Percentiles rank a stretch among this genome's conserved stretches.
Evolutionary conservation across 1,140 invertebrate species (phyloP).

Genomic region (Danaus plexippus): DNA sequence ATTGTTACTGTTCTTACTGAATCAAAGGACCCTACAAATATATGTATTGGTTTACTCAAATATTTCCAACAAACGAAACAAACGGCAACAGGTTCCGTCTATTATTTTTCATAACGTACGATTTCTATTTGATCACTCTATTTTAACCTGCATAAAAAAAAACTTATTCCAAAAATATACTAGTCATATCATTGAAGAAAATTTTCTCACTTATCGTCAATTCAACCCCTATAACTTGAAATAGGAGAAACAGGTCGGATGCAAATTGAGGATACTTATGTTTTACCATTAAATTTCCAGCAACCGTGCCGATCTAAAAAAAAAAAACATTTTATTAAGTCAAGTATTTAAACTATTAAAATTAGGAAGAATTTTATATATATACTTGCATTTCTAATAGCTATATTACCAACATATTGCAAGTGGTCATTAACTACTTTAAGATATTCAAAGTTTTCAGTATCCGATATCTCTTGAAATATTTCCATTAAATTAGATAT

Average conservation of each 20-base stretch:
- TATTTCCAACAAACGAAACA: no score
- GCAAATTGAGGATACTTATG: conserved; percentile 79
- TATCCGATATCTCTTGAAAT: conserved; percentile 68
- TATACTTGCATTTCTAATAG: conserved; percentile 77
- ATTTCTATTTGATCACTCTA: no score
- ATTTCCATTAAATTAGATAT: conserved; percentile 75
- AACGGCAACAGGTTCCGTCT: no score
- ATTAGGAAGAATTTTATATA: conserved; percentile 68
- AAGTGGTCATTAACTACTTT: conserved; percentile 68
- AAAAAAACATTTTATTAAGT: conserved; percentile 76
- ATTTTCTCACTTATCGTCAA: conserved; percentile 69
- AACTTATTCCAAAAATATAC: no score
- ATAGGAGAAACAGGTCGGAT: conserved; percentile 82
- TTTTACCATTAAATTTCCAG: conserved; percentile 86
- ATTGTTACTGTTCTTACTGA: conserved; percentile 42
- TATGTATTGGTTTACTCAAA: no score
- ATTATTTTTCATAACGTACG: no score
- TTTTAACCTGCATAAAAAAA: no score
- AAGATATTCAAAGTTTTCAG: conserved; percentile 56
- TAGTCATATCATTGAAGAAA: no score
- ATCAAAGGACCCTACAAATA: no score
- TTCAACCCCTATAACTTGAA: conserved; percentile 77
- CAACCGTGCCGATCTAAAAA: conserved; percentile 77
- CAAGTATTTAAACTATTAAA: conserved; percentile 74
- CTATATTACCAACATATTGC: conserved; percentile 78